Percentiles rank a stretch among this genome's conserved stretches.
These are phyloP conservation scores for Syrista parreyssii DNA, from an alignment of 2,888 invertebrate genomes.

Conservation along the genomic window DNA sequence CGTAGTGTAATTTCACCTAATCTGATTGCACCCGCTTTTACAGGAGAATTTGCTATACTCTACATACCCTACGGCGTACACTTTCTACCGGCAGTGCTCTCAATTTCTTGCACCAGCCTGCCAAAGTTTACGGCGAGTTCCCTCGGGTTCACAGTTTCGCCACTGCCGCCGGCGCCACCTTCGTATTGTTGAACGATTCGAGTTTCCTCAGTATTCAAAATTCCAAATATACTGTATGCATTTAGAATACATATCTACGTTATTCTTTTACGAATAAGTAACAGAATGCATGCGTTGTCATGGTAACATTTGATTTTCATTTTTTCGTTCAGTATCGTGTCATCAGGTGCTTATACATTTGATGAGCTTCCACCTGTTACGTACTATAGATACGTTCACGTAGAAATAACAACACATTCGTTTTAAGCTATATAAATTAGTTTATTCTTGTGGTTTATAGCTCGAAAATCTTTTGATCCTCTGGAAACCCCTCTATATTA, in stretches of 20 bases:
- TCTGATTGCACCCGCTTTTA: not conserved
- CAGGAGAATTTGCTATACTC: not conserved
- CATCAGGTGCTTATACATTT: too few species aligned
- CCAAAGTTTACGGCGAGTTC: not conserved
- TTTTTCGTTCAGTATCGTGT: too few species aligned
- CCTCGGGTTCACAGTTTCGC: not conserved
- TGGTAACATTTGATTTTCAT: not conserved
- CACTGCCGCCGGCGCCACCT: not conserved
- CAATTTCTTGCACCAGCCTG: not conserved
- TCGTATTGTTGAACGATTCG: not conserved
- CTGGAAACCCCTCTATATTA: not conserved
- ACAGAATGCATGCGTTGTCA: not conserved
- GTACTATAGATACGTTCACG: not conserved
- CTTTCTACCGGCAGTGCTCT: not conserved
- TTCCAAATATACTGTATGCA: not conserved
- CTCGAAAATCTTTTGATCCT: not conserved
- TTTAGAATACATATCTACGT: not conserved
- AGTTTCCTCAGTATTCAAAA: not conserved
- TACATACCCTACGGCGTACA: not conserved
- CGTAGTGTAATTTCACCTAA: slow-evolving; percentile 10
- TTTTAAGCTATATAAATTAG: not conserved
- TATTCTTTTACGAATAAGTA: not conserved
- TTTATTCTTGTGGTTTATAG: not conserved
- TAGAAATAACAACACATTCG: not conserved
- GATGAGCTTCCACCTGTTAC: not conserved